These are phyloP conservation scores for Lathronympha strigana DNA, from an alignment of 2,888 invertebrate species.

Conservation along the genomic window DNA sequence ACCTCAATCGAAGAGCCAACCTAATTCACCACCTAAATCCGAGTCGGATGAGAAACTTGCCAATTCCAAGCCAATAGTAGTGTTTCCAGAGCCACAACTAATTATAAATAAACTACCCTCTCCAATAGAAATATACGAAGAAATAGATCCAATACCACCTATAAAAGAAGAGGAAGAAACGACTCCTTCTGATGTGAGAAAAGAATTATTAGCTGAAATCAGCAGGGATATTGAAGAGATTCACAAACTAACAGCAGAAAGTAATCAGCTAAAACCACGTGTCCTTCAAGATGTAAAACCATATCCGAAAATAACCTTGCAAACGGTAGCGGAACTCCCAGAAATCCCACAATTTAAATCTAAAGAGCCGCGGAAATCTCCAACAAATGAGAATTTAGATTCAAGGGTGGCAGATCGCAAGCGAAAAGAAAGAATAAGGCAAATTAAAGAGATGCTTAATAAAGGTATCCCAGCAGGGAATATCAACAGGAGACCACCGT, in stretches of 20 bases:
- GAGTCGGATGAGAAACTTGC: conserved; percentile 67
- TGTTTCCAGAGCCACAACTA: conserved; percentile 60
- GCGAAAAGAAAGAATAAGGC: conserved; percentile 86
- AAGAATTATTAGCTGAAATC: conserved; percentile 73
- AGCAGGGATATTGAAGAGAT: conserved; percentile 81
- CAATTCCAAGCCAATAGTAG: conserved; percentile 41
- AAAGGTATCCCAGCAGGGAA: conserved; percentile 87
- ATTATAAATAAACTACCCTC: conserved; percentile 65
- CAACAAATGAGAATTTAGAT: conserved; percentile 71
- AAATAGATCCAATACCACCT: conserved; percentile 73
- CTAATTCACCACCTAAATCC: conserved; percentile 78
- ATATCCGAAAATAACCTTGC: conserved; percentile 84
- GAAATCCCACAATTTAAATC: conserved; percentile 85
- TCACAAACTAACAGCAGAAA: conserved; percentile 79
- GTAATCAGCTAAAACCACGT: conserved; percentile 69
- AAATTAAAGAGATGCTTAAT: conserved; percentile 88
- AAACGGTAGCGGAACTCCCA: conserved; percentile 85
- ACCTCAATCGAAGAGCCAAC: conserved; percentile 78
- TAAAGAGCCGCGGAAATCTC: conserved; percentile 64
- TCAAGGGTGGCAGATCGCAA: conserved; percentile 79
- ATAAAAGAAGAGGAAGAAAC: conserved; percentile 76
- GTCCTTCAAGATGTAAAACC: conserved; percentile 80
- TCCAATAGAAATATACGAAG: conserved; percentile 71
- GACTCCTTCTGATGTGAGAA: conserved; percentile 68
- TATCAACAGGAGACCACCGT: conserved; percentile 77